phyloP scores from a whole-genome alignment of 64 coral and sea anemone species.

The Pachyseris speciosa region DNA sequence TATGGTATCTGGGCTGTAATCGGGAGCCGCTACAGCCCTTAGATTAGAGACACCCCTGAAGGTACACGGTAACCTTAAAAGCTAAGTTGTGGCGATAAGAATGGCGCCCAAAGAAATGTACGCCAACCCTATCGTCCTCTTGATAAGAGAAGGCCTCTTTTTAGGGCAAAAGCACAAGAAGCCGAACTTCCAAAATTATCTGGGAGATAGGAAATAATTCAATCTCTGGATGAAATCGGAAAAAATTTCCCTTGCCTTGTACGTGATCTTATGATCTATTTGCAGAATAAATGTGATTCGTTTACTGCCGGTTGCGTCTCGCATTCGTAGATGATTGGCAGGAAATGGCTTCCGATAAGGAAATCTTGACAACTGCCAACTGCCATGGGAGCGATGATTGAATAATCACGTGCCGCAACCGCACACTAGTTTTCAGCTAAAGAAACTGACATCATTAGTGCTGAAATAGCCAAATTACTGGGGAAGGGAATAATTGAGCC shows the following conservation, averaged over 20 bases:
- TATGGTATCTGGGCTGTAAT: no score
- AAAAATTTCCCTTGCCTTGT: neutral
- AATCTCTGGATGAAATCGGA: neutral
- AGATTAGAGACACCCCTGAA: no score
- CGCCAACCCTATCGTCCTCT: neutral
- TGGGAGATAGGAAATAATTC: neutral
- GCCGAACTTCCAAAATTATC: no score
- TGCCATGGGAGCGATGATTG: constrained; percentile 3
- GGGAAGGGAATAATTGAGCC: neutral
- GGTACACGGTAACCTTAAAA: no score
- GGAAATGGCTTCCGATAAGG: neutral
- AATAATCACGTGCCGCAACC: neutral
- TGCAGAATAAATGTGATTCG: no score
- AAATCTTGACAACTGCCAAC: neutral
- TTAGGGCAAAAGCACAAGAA: no score
- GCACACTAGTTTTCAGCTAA: neutral
- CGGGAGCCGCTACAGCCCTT: no score
- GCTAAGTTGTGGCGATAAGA: neutral
- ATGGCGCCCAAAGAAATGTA: neutral
- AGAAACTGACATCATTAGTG: constrained; percentile 1
- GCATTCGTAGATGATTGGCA: no score
- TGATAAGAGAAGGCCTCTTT: neutral
- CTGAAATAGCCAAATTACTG: constrained; percentile 12
- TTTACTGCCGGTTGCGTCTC: no score
- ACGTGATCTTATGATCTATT: neutral